Evolutionary conservation across 2,888 invertebrate genomes (phyloP).

Genomic region (Cheilosia pagana): DNA sequence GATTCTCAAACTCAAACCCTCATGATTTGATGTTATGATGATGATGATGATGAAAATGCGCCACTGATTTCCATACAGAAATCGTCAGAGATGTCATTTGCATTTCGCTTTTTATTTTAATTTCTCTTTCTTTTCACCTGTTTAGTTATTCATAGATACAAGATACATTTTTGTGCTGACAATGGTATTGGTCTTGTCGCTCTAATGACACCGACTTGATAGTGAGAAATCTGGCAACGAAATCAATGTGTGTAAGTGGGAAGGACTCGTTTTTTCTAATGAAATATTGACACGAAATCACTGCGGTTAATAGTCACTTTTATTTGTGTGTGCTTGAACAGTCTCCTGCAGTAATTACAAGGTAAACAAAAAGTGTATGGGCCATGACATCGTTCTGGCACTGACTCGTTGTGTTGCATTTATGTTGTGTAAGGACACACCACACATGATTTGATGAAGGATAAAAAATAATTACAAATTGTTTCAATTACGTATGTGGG

Average conservation of each 20-base stretch:
- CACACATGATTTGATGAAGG: no score
- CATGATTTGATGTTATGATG: neutral
- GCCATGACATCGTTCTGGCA: neutral
- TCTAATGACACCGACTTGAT: neutral
- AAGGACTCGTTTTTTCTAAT: neutral
- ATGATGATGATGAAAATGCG: slow-evolving; percentile 37
- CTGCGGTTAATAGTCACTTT: neutral
- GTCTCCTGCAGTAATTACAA: neutral
- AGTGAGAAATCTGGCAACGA: neutral
- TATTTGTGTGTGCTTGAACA: neutral
- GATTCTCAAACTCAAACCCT: neutral
- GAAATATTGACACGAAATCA: neutral
- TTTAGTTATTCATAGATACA: slow-evolving; percentile 34
- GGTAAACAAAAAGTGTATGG: neutral
- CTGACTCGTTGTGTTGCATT: neutral
- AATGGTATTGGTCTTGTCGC: neutral
- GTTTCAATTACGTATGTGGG: no score
- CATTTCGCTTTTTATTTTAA: slow-evolving; percentile 43
- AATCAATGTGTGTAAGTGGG: neutral
- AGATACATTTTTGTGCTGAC: neutral
- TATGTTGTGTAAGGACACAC: no score
- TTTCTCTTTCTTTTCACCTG: slow-evolving; percentile 54
- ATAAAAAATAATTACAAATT: no score
- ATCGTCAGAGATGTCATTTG: slow-evolving; percentile 54
- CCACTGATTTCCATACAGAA: slow-evolving; percentile 57